Conservation (phyloP, 2,888 invertebrate genomes). For the Melipona bicolor region DNA sequence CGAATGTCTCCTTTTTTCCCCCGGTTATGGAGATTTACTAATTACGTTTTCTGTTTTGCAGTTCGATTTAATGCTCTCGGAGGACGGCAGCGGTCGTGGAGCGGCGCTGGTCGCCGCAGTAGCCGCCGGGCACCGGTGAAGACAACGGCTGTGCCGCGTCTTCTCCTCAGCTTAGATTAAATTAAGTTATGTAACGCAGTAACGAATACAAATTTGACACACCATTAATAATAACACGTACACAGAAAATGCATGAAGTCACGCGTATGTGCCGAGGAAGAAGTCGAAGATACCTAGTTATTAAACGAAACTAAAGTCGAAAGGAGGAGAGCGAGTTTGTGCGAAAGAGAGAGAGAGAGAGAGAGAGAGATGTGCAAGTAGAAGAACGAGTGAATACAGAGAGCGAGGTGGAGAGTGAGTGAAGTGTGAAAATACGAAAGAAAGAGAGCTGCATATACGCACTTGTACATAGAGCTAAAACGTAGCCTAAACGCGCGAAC, state of each 20-base stretch:
- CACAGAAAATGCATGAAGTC: slow-evolving; percentile 56
- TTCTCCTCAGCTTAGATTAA: slow-evolving; percentile 73
- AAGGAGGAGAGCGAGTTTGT: not conserved
- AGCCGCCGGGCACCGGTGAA: slow-evolving; percentile 88
- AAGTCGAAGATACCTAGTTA: slow-evolving; percentile 20
- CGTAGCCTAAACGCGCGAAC: slow-evolving; percentile 40
- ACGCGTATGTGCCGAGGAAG: slow-evolving; percentile 70
- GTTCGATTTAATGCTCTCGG: slow-evolving; percentile 97
- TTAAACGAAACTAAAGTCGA: not conserved
- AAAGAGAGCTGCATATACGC: slow-evolving; percentile 2
- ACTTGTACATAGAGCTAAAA: slow-evolving; percentile 59
- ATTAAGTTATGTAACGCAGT: slow-evolving; percentile 70
- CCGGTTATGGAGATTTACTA: too few relatives aligned
- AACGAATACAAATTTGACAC: slow-evolving; percentile 49
- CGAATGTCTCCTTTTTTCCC: too few relatives aligned
- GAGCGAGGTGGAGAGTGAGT: slow-evolving; percentile 4
- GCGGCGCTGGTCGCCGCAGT: slow-evolving; percentile 98
- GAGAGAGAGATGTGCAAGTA: not conserved
- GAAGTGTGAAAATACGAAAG: not conserved
- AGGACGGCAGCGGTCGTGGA: slow-evolving; percentile 98
- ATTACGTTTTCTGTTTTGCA: slow-evolving; percentile 81
- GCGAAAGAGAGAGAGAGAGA: not conserved
- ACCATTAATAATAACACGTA: slow-evolving; percentile 42
- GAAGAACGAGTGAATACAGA: slow-evolving; percentile 1
- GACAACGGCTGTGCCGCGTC: slow-evolving; percentile 66